Conservation (phyloP, 2,113 vertebrate genomes). For the Leuciscus idus region DNA sequence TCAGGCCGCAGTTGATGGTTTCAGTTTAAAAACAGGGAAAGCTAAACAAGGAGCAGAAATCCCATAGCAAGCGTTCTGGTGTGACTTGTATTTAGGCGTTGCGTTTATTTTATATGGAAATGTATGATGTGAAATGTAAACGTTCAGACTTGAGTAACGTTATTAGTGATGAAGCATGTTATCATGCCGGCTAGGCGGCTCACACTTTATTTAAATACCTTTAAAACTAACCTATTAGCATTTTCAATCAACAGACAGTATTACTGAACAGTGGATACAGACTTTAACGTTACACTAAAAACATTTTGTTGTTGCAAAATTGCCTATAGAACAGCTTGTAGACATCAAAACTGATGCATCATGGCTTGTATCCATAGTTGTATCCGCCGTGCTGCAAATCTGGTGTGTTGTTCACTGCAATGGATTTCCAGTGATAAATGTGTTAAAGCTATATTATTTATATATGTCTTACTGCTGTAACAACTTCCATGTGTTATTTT, state of each 20-base stretch:
- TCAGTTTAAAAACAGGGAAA: neutral
- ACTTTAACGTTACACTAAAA: neutral
- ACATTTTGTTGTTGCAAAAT: neutral
- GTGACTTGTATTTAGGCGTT: neutral
- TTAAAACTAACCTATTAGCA: neutral
- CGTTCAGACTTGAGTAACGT: neutral
- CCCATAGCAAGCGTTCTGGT: neutral
- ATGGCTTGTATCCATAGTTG: neutral
- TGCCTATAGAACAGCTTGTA: neutral
- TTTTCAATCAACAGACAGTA: neutral
- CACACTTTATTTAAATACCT: neutral
- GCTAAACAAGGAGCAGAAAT: neutral
- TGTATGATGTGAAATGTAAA: neutral
- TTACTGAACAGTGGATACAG: neutral
- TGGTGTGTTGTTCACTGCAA: neutral
- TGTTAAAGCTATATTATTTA: neutral
- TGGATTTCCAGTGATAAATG: too few species aligned
- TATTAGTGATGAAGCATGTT: constrained; percentile 10
- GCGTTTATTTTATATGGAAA: neutral
- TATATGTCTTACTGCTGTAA: neutral
- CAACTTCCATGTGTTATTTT: neutral
- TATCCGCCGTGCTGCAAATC: neutral
- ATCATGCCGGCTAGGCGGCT: neutral
- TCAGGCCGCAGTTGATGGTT: constrained; percentile 14
- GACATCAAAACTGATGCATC: neutral